These are phyloP conservation scores for Drosophila eugracilis DNA, from an alignment of 1,140 invertebrate genomes.

Conservation along the genomic window DNA sequence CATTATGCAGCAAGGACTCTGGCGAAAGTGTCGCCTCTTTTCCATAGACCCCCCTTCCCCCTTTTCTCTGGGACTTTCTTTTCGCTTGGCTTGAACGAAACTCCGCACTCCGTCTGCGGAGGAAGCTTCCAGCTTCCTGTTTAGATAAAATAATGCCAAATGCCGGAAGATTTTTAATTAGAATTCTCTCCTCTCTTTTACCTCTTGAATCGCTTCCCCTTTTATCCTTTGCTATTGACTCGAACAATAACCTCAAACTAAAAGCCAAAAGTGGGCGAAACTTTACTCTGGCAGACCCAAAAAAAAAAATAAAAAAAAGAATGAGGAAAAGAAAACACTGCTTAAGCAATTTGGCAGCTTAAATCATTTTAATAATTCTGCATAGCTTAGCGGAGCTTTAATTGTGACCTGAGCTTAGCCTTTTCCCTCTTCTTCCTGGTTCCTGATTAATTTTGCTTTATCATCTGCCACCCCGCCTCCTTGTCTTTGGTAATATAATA, in stretches of 20 bases:
- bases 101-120: conserved; percentile 18
- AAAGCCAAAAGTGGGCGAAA: conserved; percentile 3
- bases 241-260: conserved; percentile 60
- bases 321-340: conserved; percentile 33
- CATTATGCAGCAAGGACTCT: conserved; percentile 57
- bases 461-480: neutral
- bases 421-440: conserved; percentile 14
- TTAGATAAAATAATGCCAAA: conserved; percentile 78
- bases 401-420: conserved; percentile 14
- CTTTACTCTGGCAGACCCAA: too few species aligned
- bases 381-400: conserved; percentile 44
- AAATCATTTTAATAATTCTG: conserved; percentile 76
- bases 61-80: too few species aligned
- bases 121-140: conserved; percentile 55
- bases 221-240: conserved; percentile 57
- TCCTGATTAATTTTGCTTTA: conserved; percentile 41
- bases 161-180: conserved; percentile 83
- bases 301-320: too few species aligned
- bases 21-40: conserved; percentile 67
- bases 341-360: conserved; percentile 58
- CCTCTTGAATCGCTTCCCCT: conserved; percentile 13
- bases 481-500: conserved; percentile 66
- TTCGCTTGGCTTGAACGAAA: conserved; percentile 24
- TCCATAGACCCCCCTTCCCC: too few species aligned
- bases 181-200: conserved; percentile 61